Evolutionary conservation across 2,888 invertebrate species (phyloP).

Genomic region (Tenthredo mesomela): DNA sequence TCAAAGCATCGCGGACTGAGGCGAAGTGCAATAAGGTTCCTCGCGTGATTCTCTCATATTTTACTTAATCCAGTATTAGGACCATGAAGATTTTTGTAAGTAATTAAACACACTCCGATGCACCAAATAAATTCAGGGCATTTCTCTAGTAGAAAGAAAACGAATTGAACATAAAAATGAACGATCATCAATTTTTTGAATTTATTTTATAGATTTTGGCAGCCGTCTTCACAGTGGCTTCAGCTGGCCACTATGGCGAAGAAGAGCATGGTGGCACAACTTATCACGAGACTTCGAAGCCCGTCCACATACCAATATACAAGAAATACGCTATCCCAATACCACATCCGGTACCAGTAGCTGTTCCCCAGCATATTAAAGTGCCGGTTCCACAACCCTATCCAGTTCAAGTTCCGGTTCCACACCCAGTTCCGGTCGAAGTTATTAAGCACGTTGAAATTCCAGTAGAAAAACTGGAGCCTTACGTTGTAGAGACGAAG

Average conservation of each 20-base stretch:
- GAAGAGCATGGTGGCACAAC: conserved; percentile 68
- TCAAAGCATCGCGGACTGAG: conserved; percentile 63
- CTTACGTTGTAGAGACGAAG: conserved; percentile 81
- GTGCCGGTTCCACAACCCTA: conserved; percentile 82
- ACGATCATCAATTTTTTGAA: neutral
- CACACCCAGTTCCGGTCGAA: conserved; percentile 77
- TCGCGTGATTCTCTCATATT: neutral
- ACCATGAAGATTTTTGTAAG: conserved; percentile 72
- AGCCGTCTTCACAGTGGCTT: conserved; percentile 62
- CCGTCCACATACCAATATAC: conserved; percentile 73
- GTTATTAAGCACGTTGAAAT: conserved; percentile 81
- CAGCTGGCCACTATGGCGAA: conserved; percentile 67
- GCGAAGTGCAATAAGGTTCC: conserved; percentile 50
- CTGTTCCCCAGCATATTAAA: conserved; percentile 80
- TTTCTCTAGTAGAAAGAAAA: neutral
- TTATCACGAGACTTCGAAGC: conserved; percentile 73
- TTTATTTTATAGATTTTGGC: conserved; percentile 64
- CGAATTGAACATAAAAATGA: neutral
- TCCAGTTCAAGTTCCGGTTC: conserved; percentile 79
- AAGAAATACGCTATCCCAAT: conserved; percentile 79
- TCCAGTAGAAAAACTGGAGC: conserved; percentile 81
- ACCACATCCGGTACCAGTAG: conserved; percentile 81
- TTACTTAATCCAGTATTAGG: conserved; percentile 45
- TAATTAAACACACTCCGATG: conserved; percentile 50
- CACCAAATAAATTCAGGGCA: neutral